Conservation (phyloP, 1,140 invertebrate genomes). For the Batillaria attramentaria region DNA sequence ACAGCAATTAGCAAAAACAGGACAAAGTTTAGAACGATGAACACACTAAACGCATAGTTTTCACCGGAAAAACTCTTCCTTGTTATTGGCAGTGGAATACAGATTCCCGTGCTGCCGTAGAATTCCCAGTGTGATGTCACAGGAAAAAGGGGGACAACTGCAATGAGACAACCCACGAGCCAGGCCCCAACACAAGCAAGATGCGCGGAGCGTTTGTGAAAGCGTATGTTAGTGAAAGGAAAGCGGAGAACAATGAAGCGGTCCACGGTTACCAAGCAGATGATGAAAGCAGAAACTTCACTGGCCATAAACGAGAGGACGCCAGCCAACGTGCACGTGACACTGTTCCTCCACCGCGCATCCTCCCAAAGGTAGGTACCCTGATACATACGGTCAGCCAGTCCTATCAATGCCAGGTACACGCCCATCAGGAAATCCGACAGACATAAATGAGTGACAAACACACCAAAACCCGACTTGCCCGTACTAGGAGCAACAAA, state of each 20-base stretch:
- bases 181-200: constrained; percentile 7
- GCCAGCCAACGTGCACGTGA: constrained; percentile 13
- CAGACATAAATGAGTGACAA: constrained; percentile 46
- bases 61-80: constrained; percentile 28
- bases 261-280: constrained; percentile 47
- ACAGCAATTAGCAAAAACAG: constrained; percentile 40
- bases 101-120: constrained; percentile 45
- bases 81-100: constrained; percentile 46
- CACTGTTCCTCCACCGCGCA: constrained; percentile 18
- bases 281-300: constrained; percentile 28
- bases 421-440: constrained; percentile 32
- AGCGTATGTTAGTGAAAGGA: not conserved
- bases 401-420: constrained; percentile 23
- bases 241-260: constrained; percentile 10
- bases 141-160: constrained; percentile 18
- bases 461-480: constrained; percentile 35
- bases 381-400: constrained; percentile 22
- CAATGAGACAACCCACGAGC: constrained; percentile 2
- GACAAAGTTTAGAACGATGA: constrained; percentile 45
- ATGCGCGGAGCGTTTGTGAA: not conserved
- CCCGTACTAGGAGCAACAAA: not conserved
- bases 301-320: constrained; percentile 31
- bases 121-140: constrained; percentile 32
- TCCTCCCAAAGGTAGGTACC: constrained; percentile 49
- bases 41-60: constrained; percentile 42